Percentiles rank a stretch among this genome's conserved stretches.
These are phyloP conservation scores for Callimorpha dominula DNA, from an alignment of 2,888 invertebrate genomes.

Conservation along the genomic window DNA sequence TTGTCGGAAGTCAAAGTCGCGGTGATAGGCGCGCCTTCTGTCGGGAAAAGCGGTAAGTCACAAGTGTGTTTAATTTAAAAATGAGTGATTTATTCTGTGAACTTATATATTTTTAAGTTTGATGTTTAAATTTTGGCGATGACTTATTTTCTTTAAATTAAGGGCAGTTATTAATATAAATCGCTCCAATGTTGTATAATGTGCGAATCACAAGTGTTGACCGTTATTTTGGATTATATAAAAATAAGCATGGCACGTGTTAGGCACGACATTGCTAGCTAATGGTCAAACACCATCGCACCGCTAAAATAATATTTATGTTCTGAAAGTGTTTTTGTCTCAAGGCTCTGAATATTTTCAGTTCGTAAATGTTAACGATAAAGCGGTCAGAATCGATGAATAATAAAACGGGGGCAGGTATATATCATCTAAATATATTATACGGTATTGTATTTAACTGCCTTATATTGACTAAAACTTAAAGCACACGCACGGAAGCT, in stretches of 20 bases:
- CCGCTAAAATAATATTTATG: conserved; percentile 53
- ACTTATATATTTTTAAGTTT: conserved; percentile 24
- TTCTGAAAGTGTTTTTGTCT: conserved; percentile 53
- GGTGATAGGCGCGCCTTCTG: conserved; percentile 95
- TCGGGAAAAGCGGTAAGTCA: conserved; percentile 96
- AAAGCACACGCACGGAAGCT: too few relatives aligned
- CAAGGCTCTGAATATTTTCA: conserved; percentile 57
- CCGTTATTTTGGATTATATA: conserved; percentile 33
- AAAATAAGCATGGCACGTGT: conserved; percentile 40
- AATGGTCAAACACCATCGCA: conserved; percentile 25
- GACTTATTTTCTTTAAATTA: neutral
- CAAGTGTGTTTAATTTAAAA: conserved; percentile 29
- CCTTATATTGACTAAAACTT: too few relatives aligned
- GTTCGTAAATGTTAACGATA: conserved; percentile 47
- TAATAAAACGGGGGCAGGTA: conserved; percentile 32
- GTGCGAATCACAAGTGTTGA: conserved; percentile 23
- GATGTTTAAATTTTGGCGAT: conserved; percentile 11
- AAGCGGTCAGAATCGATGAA: conserved; percentile 45
- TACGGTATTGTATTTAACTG: too few relatives aligned
- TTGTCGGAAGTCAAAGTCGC: conserved; percentile 96
- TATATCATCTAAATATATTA: too few relatives aligned
- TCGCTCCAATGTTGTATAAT: neutral
- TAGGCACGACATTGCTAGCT: conserved; percentile 28
- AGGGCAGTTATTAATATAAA: neutral
- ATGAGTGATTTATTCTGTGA: conserved; percentile 23